Evolutionary conservation across 2,113 vertebrate genomes (phyloP), one percentile per base, ranked within the genome.

Genomic region (Physeter macrocephalus): DNA sequence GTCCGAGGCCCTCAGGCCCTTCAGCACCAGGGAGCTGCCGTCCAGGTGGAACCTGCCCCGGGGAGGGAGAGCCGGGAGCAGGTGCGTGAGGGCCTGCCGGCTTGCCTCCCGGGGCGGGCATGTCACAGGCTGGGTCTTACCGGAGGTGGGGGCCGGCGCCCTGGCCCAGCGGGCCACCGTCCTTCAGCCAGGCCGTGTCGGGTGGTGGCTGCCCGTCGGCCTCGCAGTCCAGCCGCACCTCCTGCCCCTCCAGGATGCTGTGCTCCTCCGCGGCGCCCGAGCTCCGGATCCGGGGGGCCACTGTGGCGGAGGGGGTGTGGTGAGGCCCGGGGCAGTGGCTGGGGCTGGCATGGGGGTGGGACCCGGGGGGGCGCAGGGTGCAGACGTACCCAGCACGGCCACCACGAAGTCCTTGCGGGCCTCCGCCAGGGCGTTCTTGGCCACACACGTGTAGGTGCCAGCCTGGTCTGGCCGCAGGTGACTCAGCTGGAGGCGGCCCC

Each of bases 401-500:
- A 99, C 98, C 31, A 46, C 0, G 71, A 99, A 99, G 85, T 99
- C 99, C 97, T 99, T 99, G 94, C 97, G 98, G 0, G 93, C 97
- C 88, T 98, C 90, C 0, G 98, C 97, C 78, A 98, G 98, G 0
- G 66, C 52, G 72, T 99, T 99, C 97, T 77, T 98, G 0, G 98
- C 99, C 95, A 99, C 97, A 20, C 99, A 99, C 12, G 98, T 99
- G 98, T 99, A 99, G 0, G 80, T 98, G 20, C 99, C 99, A 0
- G 99, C 98, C 54, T 99, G 99, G 97, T 97, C 98, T 3, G 98
- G 98, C 97, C 99, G 99, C 64, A 99, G 98, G 72, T 98, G 99
- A n/a, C 99, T 99, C 96, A 99, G 98, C 97, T 99, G 99, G 78
- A 99, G 98, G 78, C 99, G 98, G 20, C 94, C 98, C 0, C 99